Conservation (phyloP, 2,797 vertebrate species). For the Rhincodon typus region DNA sequence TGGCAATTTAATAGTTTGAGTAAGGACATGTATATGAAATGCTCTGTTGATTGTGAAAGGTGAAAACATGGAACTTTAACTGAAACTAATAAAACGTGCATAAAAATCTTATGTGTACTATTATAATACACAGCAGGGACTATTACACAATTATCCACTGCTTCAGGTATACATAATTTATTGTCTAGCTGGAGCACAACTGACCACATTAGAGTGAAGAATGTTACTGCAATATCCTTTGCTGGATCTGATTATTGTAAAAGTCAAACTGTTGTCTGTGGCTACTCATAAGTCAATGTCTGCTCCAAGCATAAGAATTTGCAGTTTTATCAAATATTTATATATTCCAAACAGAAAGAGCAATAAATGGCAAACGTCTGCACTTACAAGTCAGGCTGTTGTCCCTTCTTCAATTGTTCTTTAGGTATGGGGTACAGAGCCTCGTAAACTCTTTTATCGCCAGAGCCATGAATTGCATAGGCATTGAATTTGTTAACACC, state of each 20-base stretch:
- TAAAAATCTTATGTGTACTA: not conserved
- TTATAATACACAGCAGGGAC: not conserved
- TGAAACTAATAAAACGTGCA: not conserved
- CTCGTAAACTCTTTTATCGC: constrained; percentile 54
- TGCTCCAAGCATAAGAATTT: not conserved
- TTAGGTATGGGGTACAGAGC: constrained; percentile 57
- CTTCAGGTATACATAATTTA: constrained; percentile 5
- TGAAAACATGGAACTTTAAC: constrained; percentile 3
- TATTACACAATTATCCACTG: not conserved
- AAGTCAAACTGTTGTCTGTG: not conserved
- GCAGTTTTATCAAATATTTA: not conserved
- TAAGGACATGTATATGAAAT: not conserved
- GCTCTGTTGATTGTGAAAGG: not conserved
- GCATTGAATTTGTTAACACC: constrained; percentile 56
- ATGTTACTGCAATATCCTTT: not conserved
- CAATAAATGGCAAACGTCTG: not conserved
- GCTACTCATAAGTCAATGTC: not conserved
- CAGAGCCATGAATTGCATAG: constrained; percentile 62
- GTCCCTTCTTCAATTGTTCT: constrained; percentile 49
- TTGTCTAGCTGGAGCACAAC: not conserved
- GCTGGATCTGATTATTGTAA: constrained; percentile 8
- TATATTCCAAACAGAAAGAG: not conserved
- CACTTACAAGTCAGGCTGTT: constrained; percentile 65
- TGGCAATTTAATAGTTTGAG: not conserved
- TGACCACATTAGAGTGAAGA: not conserved